Evolutionary conservation across 1,140 invertebrate genomes (phyloP).

Genomic region (Pteromalus puparum): DNA sequence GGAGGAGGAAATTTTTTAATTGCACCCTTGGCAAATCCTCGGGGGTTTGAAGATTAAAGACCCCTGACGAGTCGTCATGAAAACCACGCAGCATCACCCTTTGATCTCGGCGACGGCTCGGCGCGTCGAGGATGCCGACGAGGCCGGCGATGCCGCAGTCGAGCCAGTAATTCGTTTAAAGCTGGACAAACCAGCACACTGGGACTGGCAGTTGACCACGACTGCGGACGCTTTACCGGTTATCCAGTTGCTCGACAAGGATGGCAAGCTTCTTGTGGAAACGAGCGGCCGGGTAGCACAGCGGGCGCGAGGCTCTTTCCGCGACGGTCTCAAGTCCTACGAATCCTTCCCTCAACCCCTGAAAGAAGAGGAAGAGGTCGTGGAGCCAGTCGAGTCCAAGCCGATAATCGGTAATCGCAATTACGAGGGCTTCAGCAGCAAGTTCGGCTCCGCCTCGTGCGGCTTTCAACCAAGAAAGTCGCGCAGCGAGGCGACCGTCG

Average conservation of each 20-base stretch:
- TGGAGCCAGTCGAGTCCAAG: background rate
- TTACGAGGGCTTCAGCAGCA: constrained; percentile 66
- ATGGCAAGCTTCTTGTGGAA: constrained; percentile 67
- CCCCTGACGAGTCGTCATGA: constrained; percentile 24
- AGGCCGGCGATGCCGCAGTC: constrained; percentile 30
- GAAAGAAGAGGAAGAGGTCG: constrained; percentile 7
- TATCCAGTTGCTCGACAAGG: constrained; percentile 67
- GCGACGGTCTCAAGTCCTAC: constrained; percentile 60
- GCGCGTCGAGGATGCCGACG: constrained; percentile 31
- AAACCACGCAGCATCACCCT: constrained; percentile 56
- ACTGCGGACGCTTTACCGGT: constrained; percentile 66
- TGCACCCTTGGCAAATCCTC: background rate
- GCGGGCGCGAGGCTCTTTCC: constrained; percentile 66
- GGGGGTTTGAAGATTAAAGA: constrained; percentile 32
- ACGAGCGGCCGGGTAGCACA: constrained; percentile 68
- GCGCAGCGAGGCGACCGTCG: constrained; percentile 61
- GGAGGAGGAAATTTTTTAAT: constrained; percentile 14
- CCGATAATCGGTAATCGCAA: constrained; percentile 61
- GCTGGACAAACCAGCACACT: constrained; percentile 67
- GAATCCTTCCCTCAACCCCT: constrained; percentile 58
- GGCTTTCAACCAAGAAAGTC: constrained; percentile 64
- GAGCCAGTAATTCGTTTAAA: constrained; percentile 66
- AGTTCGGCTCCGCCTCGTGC: constrained; percentile 58
- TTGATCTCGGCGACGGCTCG: constrained; percentile 61
- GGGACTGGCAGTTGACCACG: constrained; percentile 71